Evolutionary conservation across 2,888 invertebrate species (phyloP).

Genomic region (Flabesymbios commensalis): DNA sequence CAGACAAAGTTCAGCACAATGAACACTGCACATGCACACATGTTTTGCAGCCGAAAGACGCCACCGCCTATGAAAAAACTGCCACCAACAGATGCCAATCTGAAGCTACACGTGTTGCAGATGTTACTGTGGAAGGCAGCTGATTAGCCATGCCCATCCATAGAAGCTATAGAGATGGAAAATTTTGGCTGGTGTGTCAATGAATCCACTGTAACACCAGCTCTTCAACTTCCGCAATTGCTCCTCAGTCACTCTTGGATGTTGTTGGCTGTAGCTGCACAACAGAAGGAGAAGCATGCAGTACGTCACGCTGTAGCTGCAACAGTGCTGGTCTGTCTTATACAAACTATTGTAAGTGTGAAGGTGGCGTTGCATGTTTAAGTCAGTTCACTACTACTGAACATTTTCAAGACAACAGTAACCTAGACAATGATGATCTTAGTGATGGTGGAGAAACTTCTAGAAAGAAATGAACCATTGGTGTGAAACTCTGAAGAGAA

Average conservation of each 20-base stretch:
- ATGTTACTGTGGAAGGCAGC: slow-evolving; percentile 13
- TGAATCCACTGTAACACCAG: slow-evolving; percentile 4
- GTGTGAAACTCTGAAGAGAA: no score
- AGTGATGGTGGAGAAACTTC: no score
- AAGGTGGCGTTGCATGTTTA: slow-evolving; percentile 5
- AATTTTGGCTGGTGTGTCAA: slow-evolving; percentile 12
- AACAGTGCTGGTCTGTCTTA: slow-evolving; percentile 6
- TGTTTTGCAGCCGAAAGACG: not conserved
- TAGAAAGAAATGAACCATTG: no score
- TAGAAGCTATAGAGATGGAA: slow-evolving; percentile 11
- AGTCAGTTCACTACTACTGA: not conserved
- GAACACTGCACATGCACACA: not conserved
- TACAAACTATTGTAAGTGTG: slow-evolving; percentile 8
- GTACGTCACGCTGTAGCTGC: slow-evolving; percentile 5
- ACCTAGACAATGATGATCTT: no score
- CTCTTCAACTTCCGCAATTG: no score
- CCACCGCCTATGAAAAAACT: not conserved
- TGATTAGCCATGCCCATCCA: slow-evolving; percentile 6
- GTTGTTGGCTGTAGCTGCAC: slow-evolving; percentile 9
- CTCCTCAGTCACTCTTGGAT: slow-evolving; percentile 7
- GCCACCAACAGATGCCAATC: not conserved
- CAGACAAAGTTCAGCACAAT: not conserved
- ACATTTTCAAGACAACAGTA: no score
- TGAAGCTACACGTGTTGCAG: no score
- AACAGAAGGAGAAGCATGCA: slow-evolving; percentile 7